Evolutionary conservation across 2,797 vertebrate species (phyloP), one percentile per base, ranked within the genome.

Genomic region (Crax fasciolata): DNA sequence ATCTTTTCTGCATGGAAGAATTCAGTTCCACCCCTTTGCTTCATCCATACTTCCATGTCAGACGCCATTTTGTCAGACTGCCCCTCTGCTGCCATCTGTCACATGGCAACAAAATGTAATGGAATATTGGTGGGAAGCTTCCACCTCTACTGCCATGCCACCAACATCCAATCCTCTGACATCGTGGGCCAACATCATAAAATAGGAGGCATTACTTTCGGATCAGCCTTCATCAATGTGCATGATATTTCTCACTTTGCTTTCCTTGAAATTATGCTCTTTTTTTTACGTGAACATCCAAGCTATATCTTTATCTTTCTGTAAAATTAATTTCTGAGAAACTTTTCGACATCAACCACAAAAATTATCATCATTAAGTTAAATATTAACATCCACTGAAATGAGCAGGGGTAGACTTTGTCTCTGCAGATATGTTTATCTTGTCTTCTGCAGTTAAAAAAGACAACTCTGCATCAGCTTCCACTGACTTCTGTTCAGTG

Each of bases 271-370:
- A 13, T 3, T 13, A 38, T 12, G 3, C 2, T 8, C 2, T 19
- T 16, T n/a, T 62, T 83, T 38, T 62, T 27, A 52, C 0, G 35
- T 19, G 41, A 10, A 59, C 46, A 54, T 5, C 7, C 13, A 44
- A 18, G 55, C 70, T 59, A 10, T 11, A 62, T 43, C 27, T 82
- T 84, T 43, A 67, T 74, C 15, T 88, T 84, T 61, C 21, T 38
- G 77, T 87, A 43, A 84, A 52, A 59, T 63, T 51, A 49, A 49
- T 28, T 80, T 95, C 73, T 87, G 48, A 89, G 48, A 77, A 89
- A 48, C 2, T 12, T 77, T 94, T 93, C 41, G 68, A 24, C 16
- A 58, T 71, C 27, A 88, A 51, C 13, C 24, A 63, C 23, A 78
- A 58, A 93, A 94, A 63, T 28, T 51, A 27, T 70, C 25, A 11